Base-by-base conservation (phyloP, 2,888 invertebrate species). In the Chirona hameri region DNA sequence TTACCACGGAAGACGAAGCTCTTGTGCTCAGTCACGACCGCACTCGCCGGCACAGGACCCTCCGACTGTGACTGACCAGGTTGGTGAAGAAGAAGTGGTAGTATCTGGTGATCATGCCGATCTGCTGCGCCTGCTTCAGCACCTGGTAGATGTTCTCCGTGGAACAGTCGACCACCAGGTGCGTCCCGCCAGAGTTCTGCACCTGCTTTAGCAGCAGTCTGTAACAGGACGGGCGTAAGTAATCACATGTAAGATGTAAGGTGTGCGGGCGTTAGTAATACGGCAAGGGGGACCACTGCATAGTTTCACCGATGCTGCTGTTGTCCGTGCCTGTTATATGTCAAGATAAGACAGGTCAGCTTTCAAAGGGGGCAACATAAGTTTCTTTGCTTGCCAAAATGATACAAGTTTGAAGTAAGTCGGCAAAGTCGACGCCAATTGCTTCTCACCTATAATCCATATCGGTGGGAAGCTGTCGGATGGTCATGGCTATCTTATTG, bases 71-170 rank as follows among this genome's bases (percentile, higher is more conserved):
- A 88, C 91, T 91, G 90, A 95, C 95, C 90, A 97, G 89, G 5
- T 96, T 95, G 1, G 97, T 96, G 85, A 97, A 94, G 86, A 97
- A 91, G 88, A 96, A 97, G 89, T 96, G 96, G 89, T 97, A 96
- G 87, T 96, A 95, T 88, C 96, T 95, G 85, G 96, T 97, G 94
- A 97, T 96, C 95, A 97, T 95, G 85, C 97, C 97, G 86, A 97
- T 95, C 90, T 97, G 96, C 89, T 97, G 95, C 21, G 97, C 96
- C 89, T 97, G 96, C 87, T 96, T 96, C 83, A 97, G 89, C 46
- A 96, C 94, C 86, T 94, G 93, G 87, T 94, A 92, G 85, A 96
- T 93, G 87, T 94, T 92, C 84, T 95, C 95, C 10, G 85, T 65
- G 24, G 85, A 84, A 76, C 86, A 86, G 82, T 87, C 87, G 3